Evolutionary conservation across 2,797 vertebrate species (phyloP).

Genomic region (Enteromius mattozi): DNA sequence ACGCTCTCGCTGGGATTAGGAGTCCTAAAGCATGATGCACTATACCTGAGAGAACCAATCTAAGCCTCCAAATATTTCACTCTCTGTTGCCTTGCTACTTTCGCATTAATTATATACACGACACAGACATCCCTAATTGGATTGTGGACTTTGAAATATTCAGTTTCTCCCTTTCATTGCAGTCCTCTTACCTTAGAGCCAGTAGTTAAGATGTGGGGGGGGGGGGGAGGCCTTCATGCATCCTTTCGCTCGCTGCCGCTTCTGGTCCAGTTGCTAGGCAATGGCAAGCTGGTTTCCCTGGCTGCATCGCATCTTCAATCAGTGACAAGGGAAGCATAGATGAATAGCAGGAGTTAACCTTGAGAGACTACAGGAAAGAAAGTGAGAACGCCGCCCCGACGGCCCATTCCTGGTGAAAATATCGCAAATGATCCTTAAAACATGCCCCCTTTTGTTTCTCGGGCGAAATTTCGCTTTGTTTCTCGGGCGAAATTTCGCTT

Average conservation of each 20-base stretch:
- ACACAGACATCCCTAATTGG: conserved; percentile 47
- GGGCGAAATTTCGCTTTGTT: neutral
- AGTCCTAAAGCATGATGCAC: conserved; percentile 33
- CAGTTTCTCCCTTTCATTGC: conserved; percentile 40
- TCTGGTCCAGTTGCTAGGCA: conserved; percentile 74
- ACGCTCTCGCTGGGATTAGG: neutral
- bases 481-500: neutral
- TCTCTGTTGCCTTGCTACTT: conserved; percentile 22
- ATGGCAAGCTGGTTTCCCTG: conserved; percentile 64
- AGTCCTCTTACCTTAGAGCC: conserved; percentile 46
- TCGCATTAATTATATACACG: conserved; percentile 40
- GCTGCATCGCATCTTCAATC: conserved; percentile 56
- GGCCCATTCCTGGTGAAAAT: neutral
- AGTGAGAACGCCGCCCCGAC: conserved; percentile 6
- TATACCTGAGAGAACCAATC: conserved; percentile 40
- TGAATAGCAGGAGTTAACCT: conserved; percentile 57
- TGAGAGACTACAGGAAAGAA: conserved; percentile 49
- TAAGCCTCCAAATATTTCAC: neutral
- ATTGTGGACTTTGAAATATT: conserved; percentile 50
- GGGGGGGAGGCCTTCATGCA: conserved; percentile 35
- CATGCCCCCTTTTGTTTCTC: neutral
- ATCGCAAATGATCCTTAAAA: conserved; percentile 9
- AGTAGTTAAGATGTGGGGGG: conserved; percentile 8
- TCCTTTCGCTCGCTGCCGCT: conserved; percentile 47
- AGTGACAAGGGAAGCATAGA: conserved; percentile 61